A percentile compares a stretch with the other conserved stretches of the same genome.
Conservation (phyloP, 1,140 invertebrate genomes). For the Musca vetustissima region DNA sequence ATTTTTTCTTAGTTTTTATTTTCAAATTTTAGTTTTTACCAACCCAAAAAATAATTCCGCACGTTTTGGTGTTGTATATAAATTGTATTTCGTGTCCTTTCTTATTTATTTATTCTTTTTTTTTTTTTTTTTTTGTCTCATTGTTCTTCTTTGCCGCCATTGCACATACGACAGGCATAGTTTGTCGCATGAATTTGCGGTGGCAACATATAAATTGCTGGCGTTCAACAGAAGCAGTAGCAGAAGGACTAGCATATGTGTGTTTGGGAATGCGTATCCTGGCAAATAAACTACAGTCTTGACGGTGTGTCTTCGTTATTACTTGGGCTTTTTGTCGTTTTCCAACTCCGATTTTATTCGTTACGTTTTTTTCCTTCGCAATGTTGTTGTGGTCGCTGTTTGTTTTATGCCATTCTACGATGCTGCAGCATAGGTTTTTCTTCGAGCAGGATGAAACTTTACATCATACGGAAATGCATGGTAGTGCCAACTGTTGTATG, state of each 20-base stretch:
- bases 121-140: constrained; percentile 3
- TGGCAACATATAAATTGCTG: neutral
- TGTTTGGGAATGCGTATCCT: too few species aligned
- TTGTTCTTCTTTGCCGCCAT: neutral
- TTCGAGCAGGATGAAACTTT: neutral
- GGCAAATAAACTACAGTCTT: too few species aligned
- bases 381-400: too few species aligned
- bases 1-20: too few species aligned
- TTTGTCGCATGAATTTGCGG: constrained; percentile 11
- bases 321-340: neutral
- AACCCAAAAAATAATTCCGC: neutral
- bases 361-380: too few species aligned
- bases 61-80: constrained; percentile 7
- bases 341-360: too few species aligned
- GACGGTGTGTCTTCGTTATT: constrained; percentile 3
- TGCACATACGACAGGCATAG: neutral
- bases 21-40: too few species aligned
- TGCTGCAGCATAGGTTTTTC: too few species aligned
- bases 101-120: too few species aligned
- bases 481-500: neutral
- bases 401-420: too few species aligned
- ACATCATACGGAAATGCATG: constrained; percentile 9
- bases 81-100: constrained; percentile 13
- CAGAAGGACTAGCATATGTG: too few species aligned
- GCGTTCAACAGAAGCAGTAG: too few species aligned